Evolutionary conservation across 2,113 vertebrate species (phyloP).

Genomic region (Hemicordylus capensis): DNA sequence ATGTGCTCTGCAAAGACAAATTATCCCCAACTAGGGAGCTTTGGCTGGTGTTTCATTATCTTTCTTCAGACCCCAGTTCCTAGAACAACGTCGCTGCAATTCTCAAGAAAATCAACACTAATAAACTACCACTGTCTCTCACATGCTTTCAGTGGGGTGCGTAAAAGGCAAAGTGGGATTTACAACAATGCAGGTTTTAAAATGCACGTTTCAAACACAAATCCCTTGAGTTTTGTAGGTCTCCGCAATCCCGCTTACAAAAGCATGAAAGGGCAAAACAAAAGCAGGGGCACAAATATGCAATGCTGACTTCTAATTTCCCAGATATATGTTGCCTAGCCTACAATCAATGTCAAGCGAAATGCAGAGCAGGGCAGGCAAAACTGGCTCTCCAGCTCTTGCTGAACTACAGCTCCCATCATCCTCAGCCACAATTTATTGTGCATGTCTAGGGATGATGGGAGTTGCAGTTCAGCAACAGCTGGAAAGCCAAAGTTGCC

Average conservation of each 20-base stretch:
- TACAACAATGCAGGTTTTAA: conserved; percentile 41
- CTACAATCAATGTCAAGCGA: too few species aligned
- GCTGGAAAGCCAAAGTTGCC: too few species aligned
- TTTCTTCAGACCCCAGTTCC: not conserved
- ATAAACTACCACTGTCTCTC: conserved; percentile 28
- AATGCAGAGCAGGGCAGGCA: too few species aligned
- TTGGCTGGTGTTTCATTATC: conserved; percentile 36
- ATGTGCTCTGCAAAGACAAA: conserved; percentile 11
- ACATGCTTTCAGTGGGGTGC: conserved; percentile 21
- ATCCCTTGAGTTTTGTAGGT: conserved; percentile 21
- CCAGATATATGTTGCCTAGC: not conserved
- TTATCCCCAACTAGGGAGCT: conserved; percentile 13
- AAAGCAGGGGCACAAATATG: conserved; percentile 18
- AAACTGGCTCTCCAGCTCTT: too few species aligned
- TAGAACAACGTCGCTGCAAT: conserved; percentile 11
- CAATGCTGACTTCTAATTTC: conserved; percentile 22
- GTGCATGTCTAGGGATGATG: too few species aligned
- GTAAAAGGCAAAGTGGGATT: conserved; percentile 44
- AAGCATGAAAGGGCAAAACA: not conserved
- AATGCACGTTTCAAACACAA: conserved; percentile 45
- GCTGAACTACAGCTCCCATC: too few species aligned
- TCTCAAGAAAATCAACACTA: conserved; percentile 38
- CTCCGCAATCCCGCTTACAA: conserved; percentile 7
- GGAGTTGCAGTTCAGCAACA: too few species aligned
- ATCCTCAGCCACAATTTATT: too few species aligned